A percentile compares a stretch with the other conserved stretches of the same genome.
These are phyloP conservation scores for Drosophila melanogaster DNA, from an alignment of 1,140 invertebrate species.

Conservation along the genomic window Release_6_plus_ISO1_MT NT_037436.4:20106001-20106500, in stretches of 20 bases:
- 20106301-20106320: conserved; percentile 45
- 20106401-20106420: conserved; percentile 86
- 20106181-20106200: conserved; percentile 62
- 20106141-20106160: conserved; percentile 66
- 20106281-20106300: conserved; percentile 30
- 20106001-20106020: not conserved
- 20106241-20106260: conserved; percentile 55
- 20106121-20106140: conserved; percentile 78
- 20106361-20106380: conserved; percentile 75
- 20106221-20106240: conserved; percentile 61
- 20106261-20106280: conserved; percentile 51
- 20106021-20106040: conserved; percentile 14
- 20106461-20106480: too few species aligned
- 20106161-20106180: conserved; percentile 70
- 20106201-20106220: conserved; percentile 60
- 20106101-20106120: not conserved
- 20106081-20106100: not conserved
- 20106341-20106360: conserved; percentile 63
- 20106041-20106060: conserved; percentile 59
- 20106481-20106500: not conserved
- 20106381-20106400: conserved; percentile 84
- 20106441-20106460: conserved; percentile 86
- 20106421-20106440: conserved; percentile 86
- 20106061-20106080: conserved; percentile 30
- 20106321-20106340: conserved; percentile 61